Conservation (phyloP, 2,113 vertebrate genomes). For the Erpornis zantholeuca region DNA sequence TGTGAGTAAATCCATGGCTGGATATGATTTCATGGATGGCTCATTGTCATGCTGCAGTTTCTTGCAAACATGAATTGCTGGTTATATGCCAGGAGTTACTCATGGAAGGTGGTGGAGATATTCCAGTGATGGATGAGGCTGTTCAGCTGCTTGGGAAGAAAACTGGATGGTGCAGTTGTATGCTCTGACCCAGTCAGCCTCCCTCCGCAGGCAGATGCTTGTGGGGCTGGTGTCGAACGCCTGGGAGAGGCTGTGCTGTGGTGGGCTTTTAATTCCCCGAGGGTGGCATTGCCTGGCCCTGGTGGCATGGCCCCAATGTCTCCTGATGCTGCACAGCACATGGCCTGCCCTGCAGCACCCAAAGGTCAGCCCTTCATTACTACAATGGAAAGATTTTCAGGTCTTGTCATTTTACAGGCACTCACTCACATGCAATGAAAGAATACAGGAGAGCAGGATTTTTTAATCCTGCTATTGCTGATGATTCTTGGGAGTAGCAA, state of each 20-base stretch:
- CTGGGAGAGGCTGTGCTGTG: neutral
- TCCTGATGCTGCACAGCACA: neutral
- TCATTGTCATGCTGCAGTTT: neutral
- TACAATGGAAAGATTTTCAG: neutral
- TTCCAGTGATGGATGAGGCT: neutral
- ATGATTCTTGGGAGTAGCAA: neutral
- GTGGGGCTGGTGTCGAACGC: neutral
- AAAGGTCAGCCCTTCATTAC: neutral
- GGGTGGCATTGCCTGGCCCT: neutral
- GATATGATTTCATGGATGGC: neutral
- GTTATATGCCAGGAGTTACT: neutral
- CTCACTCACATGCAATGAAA: neutral
- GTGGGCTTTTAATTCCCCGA: neutral
- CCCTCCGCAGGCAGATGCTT: fast-evolving
- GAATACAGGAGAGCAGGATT: neutral
- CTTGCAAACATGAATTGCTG: neutral
- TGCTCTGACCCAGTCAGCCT: neutral
- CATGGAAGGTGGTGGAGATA: neutral
- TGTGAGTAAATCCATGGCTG: neutral
- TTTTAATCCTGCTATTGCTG: neutral
- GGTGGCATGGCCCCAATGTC: fast-evolving
- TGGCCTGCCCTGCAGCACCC: neutral
- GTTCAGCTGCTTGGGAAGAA: neutral
- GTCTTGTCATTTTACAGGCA: neutral
- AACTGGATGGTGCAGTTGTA: fast-evolving